Conservation (phyloP, 1,140 invertebrate genomes). For the Drosophila simulans region DNA sequence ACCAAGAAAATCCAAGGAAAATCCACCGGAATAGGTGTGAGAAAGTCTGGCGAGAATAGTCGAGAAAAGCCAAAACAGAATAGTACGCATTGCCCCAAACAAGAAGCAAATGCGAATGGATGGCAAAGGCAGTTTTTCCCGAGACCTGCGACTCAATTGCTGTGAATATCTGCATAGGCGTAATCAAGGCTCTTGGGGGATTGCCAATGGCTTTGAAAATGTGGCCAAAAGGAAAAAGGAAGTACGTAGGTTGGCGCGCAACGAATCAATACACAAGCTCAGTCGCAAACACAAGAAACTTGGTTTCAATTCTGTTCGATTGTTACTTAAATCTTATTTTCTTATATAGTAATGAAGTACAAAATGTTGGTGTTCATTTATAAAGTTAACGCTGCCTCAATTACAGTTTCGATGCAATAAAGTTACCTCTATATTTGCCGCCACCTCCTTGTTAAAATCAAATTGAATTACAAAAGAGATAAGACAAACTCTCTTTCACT, state of each 20-base stretch:
- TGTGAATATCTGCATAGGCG: conserved; percentile 48
- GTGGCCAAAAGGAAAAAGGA: background rate
- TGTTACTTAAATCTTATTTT: background rate
- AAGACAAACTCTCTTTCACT: conserved; percentile 14
- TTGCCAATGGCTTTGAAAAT: conserved; percentile 17
- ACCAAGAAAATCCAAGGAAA: background rate
- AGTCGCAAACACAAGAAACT: no score
- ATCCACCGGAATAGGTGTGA: background rate
- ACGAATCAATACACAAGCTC: background rate
- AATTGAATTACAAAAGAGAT: conserved; percentile 39
- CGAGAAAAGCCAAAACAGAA: conserved; percentile 21
- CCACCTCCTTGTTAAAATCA: conserved; percentile 12
- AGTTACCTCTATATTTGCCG: background rate
- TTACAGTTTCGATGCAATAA: conserved; percentile 15
- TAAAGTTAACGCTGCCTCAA: conserved; percentile 22
- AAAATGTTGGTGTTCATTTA: background rate
- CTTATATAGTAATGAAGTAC: background rate
- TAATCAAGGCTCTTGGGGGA: conserved; percentile 41
- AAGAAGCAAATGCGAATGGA: background rate
- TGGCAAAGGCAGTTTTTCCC: conserved; percentile 4
- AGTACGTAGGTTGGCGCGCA: background rate
- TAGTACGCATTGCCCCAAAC: conserved; percentile 26
- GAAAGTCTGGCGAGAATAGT: conserved; percentile 25
- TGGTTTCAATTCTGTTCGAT: no score
- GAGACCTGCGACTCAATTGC: conserved; percentile 42